Percentiles rank a stretch among this genome's conserved stretches.
Conservation (phyloP, 2,888 invertebrate species). For the Oxystoma pomonae region DNA sequence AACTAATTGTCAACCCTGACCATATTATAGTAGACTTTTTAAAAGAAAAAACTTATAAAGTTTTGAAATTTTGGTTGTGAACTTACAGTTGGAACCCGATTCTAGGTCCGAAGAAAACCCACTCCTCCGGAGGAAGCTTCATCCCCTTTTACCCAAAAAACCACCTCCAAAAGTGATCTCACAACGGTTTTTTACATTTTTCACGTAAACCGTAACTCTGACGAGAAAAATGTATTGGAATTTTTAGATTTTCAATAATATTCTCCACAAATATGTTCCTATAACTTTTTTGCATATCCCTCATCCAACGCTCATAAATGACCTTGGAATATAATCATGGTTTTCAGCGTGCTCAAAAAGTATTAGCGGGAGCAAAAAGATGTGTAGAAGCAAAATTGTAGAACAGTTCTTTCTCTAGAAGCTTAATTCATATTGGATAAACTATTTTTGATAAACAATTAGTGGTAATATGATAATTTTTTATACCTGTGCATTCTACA, state of each 20-base stretch:
- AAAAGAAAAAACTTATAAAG: too few species aligned
- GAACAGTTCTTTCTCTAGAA: not conserved
- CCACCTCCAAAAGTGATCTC: too few species aligned
- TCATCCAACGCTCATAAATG: not conserved
- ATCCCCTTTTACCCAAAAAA: too few species aligned
- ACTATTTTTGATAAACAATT: not conserved
- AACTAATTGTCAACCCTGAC: too few species aligned
- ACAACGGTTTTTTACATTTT: not conserved
- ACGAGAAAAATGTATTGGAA: not conserved
- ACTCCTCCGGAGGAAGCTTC: too few species aligned
- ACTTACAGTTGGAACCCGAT: too few species aligned
- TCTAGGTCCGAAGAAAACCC: too few species aligned
- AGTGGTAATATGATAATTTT: not conserved
- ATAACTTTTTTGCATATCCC: not conserved
- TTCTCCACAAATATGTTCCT: not conserved
- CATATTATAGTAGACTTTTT: too few species aligned
- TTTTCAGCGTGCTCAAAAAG: not conserved
- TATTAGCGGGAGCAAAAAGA: not conserved
- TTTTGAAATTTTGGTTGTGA: too few species aligned
- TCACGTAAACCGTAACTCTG: not conserved
- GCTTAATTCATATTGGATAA: not conserved
- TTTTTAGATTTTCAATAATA: too few species aligned
- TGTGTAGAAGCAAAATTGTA: not conserved
- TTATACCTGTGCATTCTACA: not conserved
- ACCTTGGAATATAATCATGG: not conserved